Conservation (phyloP, 2,888 invertebrate genomes). For the Chalcis sispes region DNA sequence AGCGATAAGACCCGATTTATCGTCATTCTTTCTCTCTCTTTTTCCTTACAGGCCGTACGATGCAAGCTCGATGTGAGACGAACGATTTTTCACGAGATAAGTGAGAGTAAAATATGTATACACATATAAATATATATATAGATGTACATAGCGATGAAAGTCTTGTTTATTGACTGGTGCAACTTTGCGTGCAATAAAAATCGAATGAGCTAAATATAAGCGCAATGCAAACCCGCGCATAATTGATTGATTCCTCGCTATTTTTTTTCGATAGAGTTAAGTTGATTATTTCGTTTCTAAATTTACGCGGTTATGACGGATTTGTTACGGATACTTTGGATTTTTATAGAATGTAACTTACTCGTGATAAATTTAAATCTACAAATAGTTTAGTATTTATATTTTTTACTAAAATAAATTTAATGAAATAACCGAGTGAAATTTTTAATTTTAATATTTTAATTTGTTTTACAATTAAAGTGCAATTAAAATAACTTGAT, state of each 20-base stretch:
- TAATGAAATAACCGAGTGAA: too few relatives aligned
- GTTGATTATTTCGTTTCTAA: too few relatives aligned
- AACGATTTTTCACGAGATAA: constrained; percentile 25
- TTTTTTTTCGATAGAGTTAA: neutral
- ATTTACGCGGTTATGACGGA: neutral
- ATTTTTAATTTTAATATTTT: too few relatives aligned
- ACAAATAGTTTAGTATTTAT: too few relatives aligned
- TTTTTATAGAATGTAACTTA: constrained; percentile 1
- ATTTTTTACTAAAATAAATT: too few relatives aligned
- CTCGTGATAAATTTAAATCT: neutral
- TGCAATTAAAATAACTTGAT: too few relatives aligned
- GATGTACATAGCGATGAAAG: constrained; percentile 2
- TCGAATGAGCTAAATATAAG: neutral
- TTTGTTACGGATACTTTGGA: constrained; percentile 10
- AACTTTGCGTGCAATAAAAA: constrained; percentile 32
- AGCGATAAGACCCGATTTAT: too few relatives aligned
- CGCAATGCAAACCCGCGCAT: neutral
- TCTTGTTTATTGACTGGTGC: constrained; percentile 35
- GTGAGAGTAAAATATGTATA: too few relatives aligned
- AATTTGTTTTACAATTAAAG: too few relatives aligned
- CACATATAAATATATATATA: neutral
- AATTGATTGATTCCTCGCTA: neutral
- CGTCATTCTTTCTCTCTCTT: too few relatives aligned
- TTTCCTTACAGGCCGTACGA: too few relatives aligned
- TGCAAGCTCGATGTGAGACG: neutral